These are phyloP conservation scores for Lathamus discolor DNA, from an alignment of 2,113 vertebrate species.

Conservation along the genomic window DNA sequence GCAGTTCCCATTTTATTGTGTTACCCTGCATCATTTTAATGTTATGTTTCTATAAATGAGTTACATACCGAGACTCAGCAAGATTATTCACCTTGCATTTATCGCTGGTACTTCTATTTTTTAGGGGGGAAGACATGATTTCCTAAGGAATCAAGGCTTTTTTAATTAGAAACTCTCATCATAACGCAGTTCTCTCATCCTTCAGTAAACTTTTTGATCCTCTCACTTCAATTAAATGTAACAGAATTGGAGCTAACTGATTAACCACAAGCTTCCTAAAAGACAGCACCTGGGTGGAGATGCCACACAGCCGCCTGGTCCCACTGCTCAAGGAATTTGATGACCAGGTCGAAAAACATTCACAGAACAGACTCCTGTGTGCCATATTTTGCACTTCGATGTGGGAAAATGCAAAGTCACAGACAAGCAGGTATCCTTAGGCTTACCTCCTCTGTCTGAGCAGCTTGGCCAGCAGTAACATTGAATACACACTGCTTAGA, in stretches of 20 bases:
- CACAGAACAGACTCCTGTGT: neutral
- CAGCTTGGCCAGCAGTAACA: neutral
- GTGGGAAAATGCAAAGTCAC: neutral
- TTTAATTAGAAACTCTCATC: neutral
- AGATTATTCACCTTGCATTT: neutral
- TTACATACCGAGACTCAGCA: neutral
- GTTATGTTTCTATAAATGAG: neutral
- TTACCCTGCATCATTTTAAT: neutral
- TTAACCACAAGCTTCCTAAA: neutral
- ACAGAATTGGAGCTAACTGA: neutral
- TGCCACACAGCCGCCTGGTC: neutral
- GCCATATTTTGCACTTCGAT: fast-evolving
- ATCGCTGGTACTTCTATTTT: neutral
- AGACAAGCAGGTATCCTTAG: neutral
- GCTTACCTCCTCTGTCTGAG: neutral
- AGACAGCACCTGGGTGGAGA: neutral
- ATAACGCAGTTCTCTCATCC: neutral
- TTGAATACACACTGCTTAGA: neutral
- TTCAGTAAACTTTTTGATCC: neutral
- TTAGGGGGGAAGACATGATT: neutral
- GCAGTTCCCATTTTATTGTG: neutral
- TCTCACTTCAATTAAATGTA: neutral
- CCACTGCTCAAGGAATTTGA: neutral
- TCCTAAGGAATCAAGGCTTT: neutral
- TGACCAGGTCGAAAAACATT: neutral